Evolutionary conservation across 2,888 invertebrate species (phyloP).

Genomic region (Bhutanitis thaidina): DNA sequence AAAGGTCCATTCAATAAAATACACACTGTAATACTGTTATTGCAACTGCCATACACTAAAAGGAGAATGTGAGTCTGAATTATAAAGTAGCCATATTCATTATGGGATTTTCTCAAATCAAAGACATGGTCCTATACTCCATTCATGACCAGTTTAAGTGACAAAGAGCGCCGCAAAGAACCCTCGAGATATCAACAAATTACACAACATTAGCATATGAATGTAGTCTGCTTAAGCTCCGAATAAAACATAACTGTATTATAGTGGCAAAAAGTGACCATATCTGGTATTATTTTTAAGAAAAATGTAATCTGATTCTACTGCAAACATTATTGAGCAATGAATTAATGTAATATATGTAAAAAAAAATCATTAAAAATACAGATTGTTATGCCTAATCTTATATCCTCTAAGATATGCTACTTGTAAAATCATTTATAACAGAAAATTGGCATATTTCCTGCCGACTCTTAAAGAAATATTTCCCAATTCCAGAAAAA

Average conservation of each 20-base stretch:
- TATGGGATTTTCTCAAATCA: constrained; percentile 47
- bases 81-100: constrained; percentile 50
- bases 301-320: constrained; percentile 32
- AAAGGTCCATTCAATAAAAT: constrained; percentile 27
- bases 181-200: constrained; percentile 78
- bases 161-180: constrained; percentile 75
- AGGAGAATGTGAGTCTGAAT: constrained; percentile 50
- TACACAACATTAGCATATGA: constrained; percentile 75
- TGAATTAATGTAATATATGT: not conserved
- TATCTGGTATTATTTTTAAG: constrained; percentile 38
- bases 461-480: no score
- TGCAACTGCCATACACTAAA: constrained; percentile 54
- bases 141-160: constrained; percentile 59
- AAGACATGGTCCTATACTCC: constrained; percentile 71
- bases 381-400: no score
- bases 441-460: no score
- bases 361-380: no score
- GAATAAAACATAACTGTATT: constrained; percentile 60
- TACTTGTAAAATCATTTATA: no score
- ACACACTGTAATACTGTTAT: constrained; percentile 52
- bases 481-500: no score
- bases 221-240: constrained; percentile 43
- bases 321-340: constrained; percentile 17
- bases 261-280: constrained; percentile 56
- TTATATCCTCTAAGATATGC: no score